phyloP scores from a whole-genome alignment of 2,797 vertebrate genomes.

The Leptatherina wallacei region DNA sequence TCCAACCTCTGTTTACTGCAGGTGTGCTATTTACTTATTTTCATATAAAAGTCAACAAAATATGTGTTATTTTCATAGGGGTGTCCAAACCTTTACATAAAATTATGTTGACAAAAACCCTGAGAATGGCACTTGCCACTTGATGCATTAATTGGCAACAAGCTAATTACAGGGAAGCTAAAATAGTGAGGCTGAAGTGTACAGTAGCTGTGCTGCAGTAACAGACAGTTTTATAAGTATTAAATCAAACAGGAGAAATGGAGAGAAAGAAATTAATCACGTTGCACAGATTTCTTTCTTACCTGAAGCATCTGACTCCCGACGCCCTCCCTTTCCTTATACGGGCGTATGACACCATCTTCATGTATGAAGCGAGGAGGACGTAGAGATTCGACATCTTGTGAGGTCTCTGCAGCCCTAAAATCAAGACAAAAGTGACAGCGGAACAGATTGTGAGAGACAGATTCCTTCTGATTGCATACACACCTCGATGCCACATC shows the following conservation, averaged over 20 bases:
- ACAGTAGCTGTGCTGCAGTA: no score
- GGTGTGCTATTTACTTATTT: not conserved
- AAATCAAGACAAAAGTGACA: conserved; percentile 9
- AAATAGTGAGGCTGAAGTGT: no score
- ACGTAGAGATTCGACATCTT: conserved; percentile 90
- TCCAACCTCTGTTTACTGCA: not conserved
- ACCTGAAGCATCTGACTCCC: conserved; percentile 99
- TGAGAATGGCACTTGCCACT: no score
- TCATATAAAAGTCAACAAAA: not conserved
- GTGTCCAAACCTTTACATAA: no score
- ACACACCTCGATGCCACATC: not conserved
- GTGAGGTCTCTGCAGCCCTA: conserved; percentile 92
- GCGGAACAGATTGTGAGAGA: conserved; percentile 6
- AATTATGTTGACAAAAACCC: no score
- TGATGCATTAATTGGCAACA: no score
- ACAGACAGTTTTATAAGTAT: no score
- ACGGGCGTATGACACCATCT: conserved; percentile 96
- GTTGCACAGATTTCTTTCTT: conserved; percentile 35
- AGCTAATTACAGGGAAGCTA: no score
- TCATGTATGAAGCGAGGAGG: conserved; percentile 96
- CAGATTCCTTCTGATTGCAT: not conserved
- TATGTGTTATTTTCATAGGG: no score
- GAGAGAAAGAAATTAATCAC: no score
- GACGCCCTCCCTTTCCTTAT: conserved; percentile 91
- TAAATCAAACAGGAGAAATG: no score